Percentiles rank a stretch among this genome's conserved stretches.
Conservation (phyloP, 2,888 invertebrate genomes). For the Ormyrus nitidulus region DNA sequence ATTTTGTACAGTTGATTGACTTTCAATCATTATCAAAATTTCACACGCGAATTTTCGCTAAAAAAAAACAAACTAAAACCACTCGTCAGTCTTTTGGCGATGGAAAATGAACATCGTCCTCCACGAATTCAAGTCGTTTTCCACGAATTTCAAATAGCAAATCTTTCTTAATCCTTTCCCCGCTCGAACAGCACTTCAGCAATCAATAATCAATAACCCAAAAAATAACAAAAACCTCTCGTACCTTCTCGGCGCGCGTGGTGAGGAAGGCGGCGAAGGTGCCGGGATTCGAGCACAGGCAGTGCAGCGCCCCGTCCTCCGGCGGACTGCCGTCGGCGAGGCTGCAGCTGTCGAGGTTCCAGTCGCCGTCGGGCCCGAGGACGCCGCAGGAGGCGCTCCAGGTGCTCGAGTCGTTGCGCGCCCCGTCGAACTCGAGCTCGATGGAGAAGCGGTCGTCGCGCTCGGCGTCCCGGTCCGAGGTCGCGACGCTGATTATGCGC, state of each 20-base stretch:
- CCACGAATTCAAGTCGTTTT: no score
- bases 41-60: no score
- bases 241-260: constrained; percentile 71
- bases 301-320: constrained; percentile 75
- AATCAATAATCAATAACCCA: no score
- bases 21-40: no score
- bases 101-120: no score
- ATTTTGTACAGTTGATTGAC: no score
- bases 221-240: no score
- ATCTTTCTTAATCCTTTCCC: no score
- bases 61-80: no score
- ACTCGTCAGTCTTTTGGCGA: no score
- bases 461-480: constrained; percentile 56
- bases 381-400: constrained; percentile 77
- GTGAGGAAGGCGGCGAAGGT: constrained; percentile 81
- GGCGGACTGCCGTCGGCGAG: constrained; percentile 64
- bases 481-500: constrained; percentile 76
- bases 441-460: constrained; percentile 37
- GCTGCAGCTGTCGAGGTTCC: constrained; percentile 80
- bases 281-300: constrained; percentile 80
- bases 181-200: no score
- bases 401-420: constrained; percentile 65
- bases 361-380: constrained; percentile 77
- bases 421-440: constrained; percentile 50
- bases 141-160: no score